Evolutionary conservation across 1,140 invertebrate species (phyloP), one percentile per base, ranked within the genome.

Genomic region (Philotrypesis tridentata): DNA sequence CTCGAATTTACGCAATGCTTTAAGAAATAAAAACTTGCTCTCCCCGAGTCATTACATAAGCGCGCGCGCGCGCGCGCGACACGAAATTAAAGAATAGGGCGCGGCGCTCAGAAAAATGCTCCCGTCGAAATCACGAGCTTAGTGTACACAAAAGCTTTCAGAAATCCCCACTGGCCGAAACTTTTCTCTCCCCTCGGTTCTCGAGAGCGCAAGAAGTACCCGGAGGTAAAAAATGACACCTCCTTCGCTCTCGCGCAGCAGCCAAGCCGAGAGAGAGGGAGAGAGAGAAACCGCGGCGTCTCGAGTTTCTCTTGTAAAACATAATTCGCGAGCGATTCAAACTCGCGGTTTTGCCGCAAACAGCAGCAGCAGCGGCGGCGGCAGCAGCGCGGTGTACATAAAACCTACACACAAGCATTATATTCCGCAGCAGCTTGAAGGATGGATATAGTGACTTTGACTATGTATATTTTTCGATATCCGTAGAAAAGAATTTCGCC

Each of bases 291-390:
- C 9, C 63, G 27, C 63, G 27, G 0, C 7, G 23, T 65, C 70
- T 48, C 21, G 70, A 72, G 7, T 72, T 72, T 31, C 71, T 73
- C 71, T 73, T 73, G 71, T 73, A 73, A 48, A 60, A 60, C 43
- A 73, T 73, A 73, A 73, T 73, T 43, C 43, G 48, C 9, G 7
- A 73, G 71, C 71, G 8, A 60, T 73, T 73, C 43, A 29, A 73
- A 60, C 71, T 31, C 43, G n/a, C n/a, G 71, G 23, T 14, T 5
- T 5, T 8, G 43, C 71, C 9, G 3, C 23, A 60, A 73, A 60
- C 4, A 55, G 23, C 29, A 31, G 27, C 11, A 8, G 17, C 27
- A n/a, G n/a, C n/a, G n/a, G n/a, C n/a, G n/a, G n/a, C n/a, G n/a
- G n/a, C n/a, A n/a, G n/a, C n/a, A n/a, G n/a, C n/a, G n/a, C n/a